Evolutionary conservation across 2,888 invertebrate species (phyloP).

Genomic region (Cynaeus angustus): DNA sequence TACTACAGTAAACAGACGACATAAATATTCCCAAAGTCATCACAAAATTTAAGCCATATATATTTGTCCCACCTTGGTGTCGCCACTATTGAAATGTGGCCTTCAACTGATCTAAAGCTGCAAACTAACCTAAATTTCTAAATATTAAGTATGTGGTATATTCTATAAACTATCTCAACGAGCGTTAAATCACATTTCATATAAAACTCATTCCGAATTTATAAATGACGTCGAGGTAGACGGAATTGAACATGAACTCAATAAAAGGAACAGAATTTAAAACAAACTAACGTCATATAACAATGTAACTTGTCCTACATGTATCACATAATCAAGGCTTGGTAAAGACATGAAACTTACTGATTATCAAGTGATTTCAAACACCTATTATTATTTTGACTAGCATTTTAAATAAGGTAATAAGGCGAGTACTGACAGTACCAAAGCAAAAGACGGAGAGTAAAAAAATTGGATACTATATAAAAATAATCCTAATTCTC

Average conservation of each 20-base stretch:
- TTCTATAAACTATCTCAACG: neutral
- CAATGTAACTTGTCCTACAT: constrained; percentile 1
- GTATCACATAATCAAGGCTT: constrained; percentile 43
- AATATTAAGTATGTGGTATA: neutral
- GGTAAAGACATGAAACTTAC: constrained; percentile 4
- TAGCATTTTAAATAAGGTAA: constrained; percentile 12
- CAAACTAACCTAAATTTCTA: neutral
- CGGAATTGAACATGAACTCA: neutral
- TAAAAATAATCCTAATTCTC: too few relatives aligned
- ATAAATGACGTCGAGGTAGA: neutral
- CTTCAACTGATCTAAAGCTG: neutral
- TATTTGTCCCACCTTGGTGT: constrained; percentile 6
- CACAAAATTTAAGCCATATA: neutral
- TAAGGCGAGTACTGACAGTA: too few relatives aligned
- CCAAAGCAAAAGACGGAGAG: too few relatives aligned
- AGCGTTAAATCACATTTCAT: constrained; percentile 22
- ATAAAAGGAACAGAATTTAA: neutral
- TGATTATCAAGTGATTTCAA: neutral
- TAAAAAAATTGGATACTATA: neutral
- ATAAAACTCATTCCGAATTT: constrained; percentile 1
- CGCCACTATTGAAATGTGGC: neutral
- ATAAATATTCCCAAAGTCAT: neutral
- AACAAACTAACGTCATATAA: constrained; percentile 11
- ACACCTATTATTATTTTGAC: constrained; percentile 12
- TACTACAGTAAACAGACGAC: too few relatives aligned